These are phyloP conservation scores for Whitmania pigra DNA, from an alignment of 1,140 invertebrate genomes.

Conservation along the genomic window DNA sequence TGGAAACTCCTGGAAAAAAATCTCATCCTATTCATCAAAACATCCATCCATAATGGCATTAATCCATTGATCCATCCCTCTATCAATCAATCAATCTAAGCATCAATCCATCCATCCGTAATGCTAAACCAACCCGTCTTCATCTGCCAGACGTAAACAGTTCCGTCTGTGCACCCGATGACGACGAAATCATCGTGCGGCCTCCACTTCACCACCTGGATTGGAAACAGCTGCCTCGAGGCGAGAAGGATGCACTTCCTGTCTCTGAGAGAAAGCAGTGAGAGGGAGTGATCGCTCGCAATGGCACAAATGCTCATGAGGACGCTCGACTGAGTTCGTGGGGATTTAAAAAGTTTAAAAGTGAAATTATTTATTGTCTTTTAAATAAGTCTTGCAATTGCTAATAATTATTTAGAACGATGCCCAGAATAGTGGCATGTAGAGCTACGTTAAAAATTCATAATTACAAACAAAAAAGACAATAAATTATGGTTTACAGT, in stretches of 20 bases:
- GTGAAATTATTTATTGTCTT: too few species aligned
- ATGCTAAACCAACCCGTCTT: slow-evolving; percentile 62
- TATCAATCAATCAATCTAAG: not conserved
- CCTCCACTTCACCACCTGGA: slow-evolving; percentile 89
- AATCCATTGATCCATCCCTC: not conserved
- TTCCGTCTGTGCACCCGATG: slow-evolving; percentile 90
- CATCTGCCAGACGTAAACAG: slow-evolving; percentile 99
- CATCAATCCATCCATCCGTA: not conserved
- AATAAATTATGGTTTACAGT: not conserved
- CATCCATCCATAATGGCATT: not conserved
- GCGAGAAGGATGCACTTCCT: slow-evolving; percentile 87
- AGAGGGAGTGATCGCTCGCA: slow-evolving; percentile 91
- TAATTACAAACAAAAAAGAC: not conserved
- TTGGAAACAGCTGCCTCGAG: slow-evolving; percentile 87
- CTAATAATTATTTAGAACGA: too few species aligned
- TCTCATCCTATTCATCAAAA: too few species aligned
- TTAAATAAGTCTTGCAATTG: too few species aligned
- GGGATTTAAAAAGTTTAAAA: too few species aligned
- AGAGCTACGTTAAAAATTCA: too few species aligned
- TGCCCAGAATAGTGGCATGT: too few species aligned
- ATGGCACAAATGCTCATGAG: slow-evolving; percentile 43
- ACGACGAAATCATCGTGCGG: slow-evolving; percentile 96
- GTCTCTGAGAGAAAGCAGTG: slow-evolving; percentile 79
- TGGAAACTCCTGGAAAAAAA: too few species aligned
- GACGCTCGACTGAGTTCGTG: too few species aligned